A percentile compares a stretch with the other conserved stretches of the same genome.
Evolutionary conservation across 2,113 vertebrate genomes (phyloP).

Genomic region (Sinocyclocheilus rhinocerous): DNA sequence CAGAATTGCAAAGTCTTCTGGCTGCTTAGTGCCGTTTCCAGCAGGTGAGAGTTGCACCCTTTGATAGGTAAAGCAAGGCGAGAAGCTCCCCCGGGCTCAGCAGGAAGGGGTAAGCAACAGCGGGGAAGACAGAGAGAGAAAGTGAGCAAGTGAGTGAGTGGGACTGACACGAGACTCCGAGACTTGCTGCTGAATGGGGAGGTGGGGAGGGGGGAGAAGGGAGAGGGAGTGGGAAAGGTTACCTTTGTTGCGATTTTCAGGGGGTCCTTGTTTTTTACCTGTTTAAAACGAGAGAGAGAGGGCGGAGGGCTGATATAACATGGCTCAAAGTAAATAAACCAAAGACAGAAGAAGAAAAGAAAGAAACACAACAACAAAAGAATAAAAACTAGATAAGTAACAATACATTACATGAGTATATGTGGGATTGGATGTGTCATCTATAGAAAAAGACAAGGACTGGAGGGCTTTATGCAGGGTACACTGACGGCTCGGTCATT

Average conservation of each 20-base stretch:
- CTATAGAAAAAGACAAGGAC: constrained; percentile 67
- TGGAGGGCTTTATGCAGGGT: constrained; percentile 2
- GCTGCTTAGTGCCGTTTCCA: constrained; percentile 41
- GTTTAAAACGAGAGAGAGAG: constrained; percentile 93
- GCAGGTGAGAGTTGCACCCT: constrained; percentile 85
- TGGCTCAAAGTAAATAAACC: constrained; percentile 76
- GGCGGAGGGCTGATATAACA: constrained; percentile 84
- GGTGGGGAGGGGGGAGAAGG: constrained; percentile 59
- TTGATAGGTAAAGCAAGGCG: constrained; percentile 82
- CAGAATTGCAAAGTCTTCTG: constrained; percentile 7
- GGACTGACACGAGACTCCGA: constrained; percentile 65
- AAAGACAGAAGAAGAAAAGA: constrained; percentile 73
- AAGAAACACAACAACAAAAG: constrained; percentile 66
- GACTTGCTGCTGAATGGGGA: constrained; percentile 80
- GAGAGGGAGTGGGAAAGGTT: constrained; percentile 81
- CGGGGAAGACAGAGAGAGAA: constrained; percentile 58
- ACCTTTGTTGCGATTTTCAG: constrained; percentile 99
- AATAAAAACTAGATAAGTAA: constrained; percentile 64
- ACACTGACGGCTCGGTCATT: constrained; percentile 7
- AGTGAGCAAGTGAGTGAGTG: constrained; percentile 69
- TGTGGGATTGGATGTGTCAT: constrained; percentile 71
- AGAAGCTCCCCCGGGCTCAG: constrained; percentile 76
- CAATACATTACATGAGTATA: constrained; percentile 65
- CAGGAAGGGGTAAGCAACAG: constrained; percentile 74
- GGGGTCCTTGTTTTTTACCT: constrained; percentile 99